Conservation (phyloP, 23 tunicate genomes). For the Oikopleura dioica region DNA sequence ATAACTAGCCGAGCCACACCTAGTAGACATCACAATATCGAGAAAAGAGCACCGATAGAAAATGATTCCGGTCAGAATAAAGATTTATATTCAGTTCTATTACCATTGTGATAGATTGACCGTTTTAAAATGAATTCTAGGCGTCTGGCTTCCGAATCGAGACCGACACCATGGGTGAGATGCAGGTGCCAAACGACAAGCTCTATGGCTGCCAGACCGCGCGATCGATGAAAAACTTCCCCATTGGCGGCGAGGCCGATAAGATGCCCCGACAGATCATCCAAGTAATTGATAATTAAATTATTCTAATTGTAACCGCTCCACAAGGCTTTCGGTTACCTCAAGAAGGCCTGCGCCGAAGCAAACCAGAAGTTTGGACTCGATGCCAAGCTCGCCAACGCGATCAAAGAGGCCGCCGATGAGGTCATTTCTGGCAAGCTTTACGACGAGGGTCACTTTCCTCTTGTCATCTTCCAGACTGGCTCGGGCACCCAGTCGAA, state of each 20-base stretch:
- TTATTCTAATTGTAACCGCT: too few relatives aligned
- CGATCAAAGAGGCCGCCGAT: conserved; percentile 53
- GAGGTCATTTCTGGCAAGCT: conserved; percentile 61
- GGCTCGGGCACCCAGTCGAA: conserved; percentile 98
- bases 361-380: conserved; percentile 76
- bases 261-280: conserved; percentile 83
- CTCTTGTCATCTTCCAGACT: conserved; percentile 88
- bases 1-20: too few relatives aligned
- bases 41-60: too few relatives aligned
- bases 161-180: conserved; percentile 85
- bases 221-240: conserved; percentile 77
- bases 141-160: conserved; percentile 42
- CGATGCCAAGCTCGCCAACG: conserved; percentile 23
- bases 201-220: conserved; percentile 93
- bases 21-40: too few relatives aligned
- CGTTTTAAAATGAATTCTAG: neutral
- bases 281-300: too few relatives aligned
- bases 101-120: too few relatives aligned
- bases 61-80: too few relatives aligned
- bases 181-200: conserved; percentile 49
- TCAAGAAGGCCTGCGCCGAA: conserved; percentile 67
- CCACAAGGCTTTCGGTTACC: conserved; percentile 73
- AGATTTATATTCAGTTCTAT: too few relatives aligned
- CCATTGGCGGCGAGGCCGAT: conserved; percentile 87
- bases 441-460: conserved; percentile 47